Evolutionary conservation across 2,888 invertebrate genomes (phyloP), one percentile per base, ranked within the genome.

Genomic region (Trissoscelio sp.): DNA sequence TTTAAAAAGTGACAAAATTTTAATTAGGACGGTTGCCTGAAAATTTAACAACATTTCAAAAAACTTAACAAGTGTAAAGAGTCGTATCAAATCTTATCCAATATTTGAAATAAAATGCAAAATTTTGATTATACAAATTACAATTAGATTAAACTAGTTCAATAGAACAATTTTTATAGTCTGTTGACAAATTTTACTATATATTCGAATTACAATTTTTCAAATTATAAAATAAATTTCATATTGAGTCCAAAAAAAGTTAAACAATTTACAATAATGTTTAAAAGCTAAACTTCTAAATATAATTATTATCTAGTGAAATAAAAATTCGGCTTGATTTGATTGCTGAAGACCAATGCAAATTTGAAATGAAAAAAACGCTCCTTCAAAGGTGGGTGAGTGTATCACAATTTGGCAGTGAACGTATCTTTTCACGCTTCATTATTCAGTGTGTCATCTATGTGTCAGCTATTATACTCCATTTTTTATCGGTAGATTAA

Each of bases 331-430:
- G n/a, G n/a, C n/a, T n/a, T 20, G 24, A 42, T 42, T 28, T n/a
- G 9, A 37, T 24, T 14, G 14, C 16, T 9, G 22, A 48, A 34
- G 37, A 77, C 62, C 79, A 48, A 81, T 83, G 69, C 82, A 57
- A 83, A 64, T 14, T 16, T 58, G 16, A 11, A 64, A 74, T 78
- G 48, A 72, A 84, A 86, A 85, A 88, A 86, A 87, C 83, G 86
- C 86, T 86, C 85, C 87, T 85, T 81, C 79, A 87, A 88, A 88
- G 88, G 86, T 88, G 88, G 87, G 87, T 86, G 85, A 86, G 85
- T 87, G 87, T 90, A 91, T 91, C 91, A 91, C 91, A 91, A 90
- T 91, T 91, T 91, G 91, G 91, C 91, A 91, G 91, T 91, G 91
- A 91, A 90, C 83, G 85, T n/a, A n/a, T 88, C 86, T 22, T 85